Evolutionary conservation across 2,113 vertebrate genomes (phyloP), one percentile per base, ranked within the genome.

Genomic region (Strigops habroptila): DNA sequence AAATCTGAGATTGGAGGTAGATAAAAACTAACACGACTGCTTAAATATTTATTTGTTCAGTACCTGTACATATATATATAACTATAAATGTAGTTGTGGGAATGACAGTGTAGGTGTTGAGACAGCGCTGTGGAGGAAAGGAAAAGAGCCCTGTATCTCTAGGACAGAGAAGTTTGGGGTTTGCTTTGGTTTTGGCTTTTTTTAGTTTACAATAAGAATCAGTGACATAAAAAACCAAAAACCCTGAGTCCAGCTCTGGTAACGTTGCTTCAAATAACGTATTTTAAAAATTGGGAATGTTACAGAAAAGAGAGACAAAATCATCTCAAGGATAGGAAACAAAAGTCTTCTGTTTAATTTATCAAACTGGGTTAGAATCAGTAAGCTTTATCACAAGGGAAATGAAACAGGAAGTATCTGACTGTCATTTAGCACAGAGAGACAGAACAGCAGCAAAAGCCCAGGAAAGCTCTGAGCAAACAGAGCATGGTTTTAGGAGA

Each of bases 31-130:
- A 2, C 3, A 31, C 6, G 25, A 3, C 10, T 16, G 15, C 57
- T 24, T 12, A 18, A 83, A 27, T 22, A 21, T 27, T 48, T 23
- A 7, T 43, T 85, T 75, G 44, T 27, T 48, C 67, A 1, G 16
- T 3, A 24, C 7, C 35, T 52, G 46, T 3, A 1, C 3, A 10
- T 53, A 52, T 28, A 1, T 3, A 9, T n/a, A n/a, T n/a, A n/a
- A n/a, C n/a, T n/a, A 51, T n/a, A 44, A 6, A 28, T 3, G 30
- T 6, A 2, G 35, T 62, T 11, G 6, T 8, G 17, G 63, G 28
- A 19, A 3, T 25, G 65, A 17, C 11, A n/a, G 48, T 0, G 18
- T 9, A n/a, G 43, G 21, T 59, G 33, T 82, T 33, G 41, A n/a
- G 77, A 63, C 2, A 12, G 60, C 17, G 2, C 25, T 16, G 0